These are phyloP conservation scores for Phaethon lepturus DNA, from an alignment of 2,113 vertebrate genomes.

Conservation along the genomic window DNA sequence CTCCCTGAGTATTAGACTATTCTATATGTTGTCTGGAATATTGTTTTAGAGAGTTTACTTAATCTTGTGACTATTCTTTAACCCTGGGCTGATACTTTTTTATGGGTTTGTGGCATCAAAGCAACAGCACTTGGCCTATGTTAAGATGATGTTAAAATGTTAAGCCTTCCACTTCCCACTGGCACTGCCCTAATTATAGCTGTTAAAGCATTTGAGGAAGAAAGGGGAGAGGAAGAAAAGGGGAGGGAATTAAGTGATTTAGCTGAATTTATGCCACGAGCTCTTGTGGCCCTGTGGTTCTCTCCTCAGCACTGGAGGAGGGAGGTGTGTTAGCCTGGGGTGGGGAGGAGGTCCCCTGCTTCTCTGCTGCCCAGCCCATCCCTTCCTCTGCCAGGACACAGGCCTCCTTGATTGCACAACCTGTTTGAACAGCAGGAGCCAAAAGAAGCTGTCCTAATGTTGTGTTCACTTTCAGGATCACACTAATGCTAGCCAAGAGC, in stretches of 20 bases:
- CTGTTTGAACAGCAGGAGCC: background rate
- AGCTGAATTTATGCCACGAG: background rate
- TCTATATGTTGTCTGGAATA: background rate
- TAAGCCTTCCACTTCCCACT: background rate
- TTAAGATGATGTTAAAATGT: background rate
- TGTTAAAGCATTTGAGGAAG: background rate
- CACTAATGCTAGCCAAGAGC: background rate
- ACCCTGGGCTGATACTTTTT: slow-evolving; percentile 2
- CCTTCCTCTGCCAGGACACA: background rate
- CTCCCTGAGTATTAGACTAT: background rate
- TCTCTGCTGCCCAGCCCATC: background rate
- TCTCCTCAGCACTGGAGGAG: background rate
- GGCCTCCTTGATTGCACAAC: accelerated
- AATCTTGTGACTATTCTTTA: background rate
- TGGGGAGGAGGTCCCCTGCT: background rate
- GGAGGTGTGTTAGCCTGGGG: background rate
- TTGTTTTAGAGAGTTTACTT: background rate
- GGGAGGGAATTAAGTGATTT: background rate
- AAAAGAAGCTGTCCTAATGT: background rate
- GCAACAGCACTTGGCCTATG: background rate
- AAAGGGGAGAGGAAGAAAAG: background rate
- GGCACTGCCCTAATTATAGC: background rate
- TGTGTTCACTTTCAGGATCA: background rate
- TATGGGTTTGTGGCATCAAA: background rate
- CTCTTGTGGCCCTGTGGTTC: background rate